Evolutionary conservation across 64 coral and sea anemone species (phyloP), one percentile per base, ranked within the genome.

Genomic region (Pocillopora damicornis): DNA sequence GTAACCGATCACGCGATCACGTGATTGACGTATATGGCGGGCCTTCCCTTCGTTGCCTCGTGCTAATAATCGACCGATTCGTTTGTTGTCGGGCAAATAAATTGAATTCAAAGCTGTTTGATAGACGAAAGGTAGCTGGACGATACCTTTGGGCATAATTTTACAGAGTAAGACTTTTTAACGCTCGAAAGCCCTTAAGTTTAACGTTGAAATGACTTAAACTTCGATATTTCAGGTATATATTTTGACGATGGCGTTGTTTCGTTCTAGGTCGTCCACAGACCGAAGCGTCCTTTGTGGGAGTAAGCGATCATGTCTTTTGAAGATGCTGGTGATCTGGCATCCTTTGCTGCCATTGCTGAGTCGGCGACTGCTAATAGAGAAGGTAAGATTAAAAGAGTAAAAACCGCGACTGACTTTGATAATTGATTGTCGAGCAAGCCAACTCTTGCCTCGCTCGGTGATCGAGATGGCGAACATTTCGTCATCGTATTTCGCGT

Each of bases 271-370:
- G 88, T 71, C 57, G 75, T 35, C 11, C 16, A 37, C 18, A 42
- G 30, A 88, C 57, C 37, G 58, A 37, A 23, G 88, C 74, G 61
- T 78, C 79, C 65, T 62, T 56, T 63, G 61, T 34, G 22, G 79
- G 64, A 82, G 14, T 95, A 34, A 86, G 69, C 34, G 60, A 86
- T 66, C 61, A 96, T 96, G 94, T 96, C 94, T 16, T 93, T 96
- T 87, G 91, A 92, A 74, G 94, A 96, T 34, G 87, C 91, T 66
- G 91, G 94, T 90, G 91, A 96, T 73, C 91, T 96, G 15, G 91
- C 94, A 64, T 93, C 91, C 11, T 93, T 93, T 88, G 94, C 91
- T 76, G 94, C 88, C 57, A 96, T 96, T 80, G 91, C 94, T 35
- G 94, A 93, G 76, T 96, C 94, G 18, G 93, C 91, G 20, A 81